Percentiles rank a stretch among this genome's conserved stretches.
These are phyloP conservation scores for Elachura formosa DNA, from an alignment of 2,113 vertebrate species.

Conservation along the genomic window DNA sequence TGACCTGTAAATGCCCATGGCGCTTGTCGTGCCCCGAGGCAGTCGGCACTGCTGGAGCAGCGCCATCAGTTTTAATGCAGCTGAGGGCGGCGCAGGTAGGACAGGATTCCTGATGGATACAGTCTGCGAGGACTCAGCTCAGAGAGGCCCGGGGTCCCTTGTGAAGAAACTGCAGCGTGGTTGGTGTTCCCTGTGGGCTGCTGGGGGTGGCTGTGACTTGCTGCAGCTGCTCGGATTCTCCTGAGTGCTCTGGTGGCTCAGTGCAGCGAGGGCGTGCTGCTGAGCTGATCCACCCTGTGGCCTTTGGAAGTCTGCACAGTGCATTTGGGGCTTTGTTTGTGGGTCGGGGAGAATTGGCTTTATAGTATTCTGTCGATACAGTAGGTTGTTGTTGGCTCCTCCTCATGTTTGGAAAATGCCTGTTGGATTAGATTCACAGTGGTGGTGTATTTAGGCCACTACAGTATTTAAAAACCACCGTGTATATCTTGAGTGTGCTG, in stretches of 20 bases:
- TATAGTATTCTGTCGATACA: not conserved
- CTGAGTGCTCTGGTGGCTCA: not conserved
- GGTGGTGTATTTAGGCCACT: not conserved
- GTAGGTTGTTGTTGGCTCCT: not conserved
- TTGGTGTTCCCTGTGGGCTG: not conserved
- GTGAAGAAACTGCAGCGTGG: accelerated
- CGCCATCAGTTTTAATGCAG: not conserved
- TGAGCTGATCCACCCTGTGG: not conserved
- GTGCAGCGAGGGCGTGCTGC: not conserved
- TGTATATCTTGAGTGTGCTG: not conserved
- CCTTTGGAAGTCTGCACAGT: not conserved
- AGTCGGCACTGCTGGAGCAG: not conserved
- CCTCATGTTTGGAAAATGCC: not conserved
- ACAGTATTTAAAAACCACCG: not conserved
- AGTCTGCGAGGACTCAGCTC: not conserved
- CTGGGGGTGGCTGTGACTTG: not conserved
- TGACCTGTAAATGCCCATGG: accelerated
- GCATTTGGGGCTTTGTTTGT: not conserved
- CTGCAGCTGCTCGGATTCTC: not conserved
- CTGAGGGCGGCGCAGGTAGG: not conserved
- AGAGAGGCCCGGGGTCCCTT: not conserved
- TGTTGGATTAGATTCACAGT: not conserved
- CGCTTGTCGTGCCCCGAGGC: accelerated
- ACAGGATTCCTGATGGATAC: not conserved
- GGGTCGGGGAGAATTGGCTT: not conserved